Evolutionary conservation across 2,797 vertebrate genomes (phyloP), one percentile per base, ranked within the genome.

Genomic region (Ptychadena robeensis): DNA sequence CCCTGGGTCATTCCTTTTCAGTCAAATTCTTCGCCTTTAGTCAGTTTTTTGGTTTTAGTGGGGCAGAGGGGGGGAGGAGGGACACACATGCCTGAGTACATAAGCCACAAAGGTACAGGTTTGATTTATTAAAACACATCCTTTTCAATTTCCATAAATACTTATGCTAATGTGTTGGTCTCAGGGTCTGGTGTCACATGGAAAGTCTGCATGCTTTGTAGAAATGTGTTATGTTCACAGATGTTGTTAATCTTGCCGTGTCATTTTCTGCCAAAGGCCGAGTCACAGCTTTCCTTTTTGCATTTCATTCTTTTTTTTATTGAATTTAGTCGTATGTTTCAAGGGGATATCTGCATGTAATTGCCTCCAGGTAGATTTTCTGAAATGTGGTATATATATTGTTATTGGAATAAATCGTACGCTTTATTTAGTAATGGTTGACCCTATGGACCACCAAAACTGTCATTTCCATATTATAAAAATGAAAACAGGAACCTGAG

Each of bases 211-310:
- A 64, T 74, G n/a, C 8, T 37, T 3, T 73, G 9, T 7, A 37
- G 37, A 15, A 30, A 38, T n/a, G 35, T 76, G 28, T 28, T 65
- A 8, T 63, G 30, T 44, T 44, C 61, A 31, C 73, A 76, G 73
- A 76, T 44, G 59, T 65, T 76, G 14, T 22, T 76, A 40, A 65
- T 44, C 27, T 6, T 40, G 9, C 64, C 22, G 28, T 65, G 61
- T 76, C 59, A 44, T 65, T 61, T 28, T 64, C 48, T 31, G 18
- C 73, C 34, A 64, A 27, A 38, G 53, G 8, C 61, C 44, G 22
- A 22, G 44, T 53, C 44, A 53, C 44, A 28, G 73, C 34, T 28
- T 27, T 75, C 25, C 14, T 64, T 64, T 73, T 22, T 14, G 48
- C 48, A 12, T 38, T 35, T 9, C 22, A 53, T 22, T 1, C 18